Base-by-base conservation (phyloP, 2,888 invertebrate species). In the Nomada lathburiana region DNA sequence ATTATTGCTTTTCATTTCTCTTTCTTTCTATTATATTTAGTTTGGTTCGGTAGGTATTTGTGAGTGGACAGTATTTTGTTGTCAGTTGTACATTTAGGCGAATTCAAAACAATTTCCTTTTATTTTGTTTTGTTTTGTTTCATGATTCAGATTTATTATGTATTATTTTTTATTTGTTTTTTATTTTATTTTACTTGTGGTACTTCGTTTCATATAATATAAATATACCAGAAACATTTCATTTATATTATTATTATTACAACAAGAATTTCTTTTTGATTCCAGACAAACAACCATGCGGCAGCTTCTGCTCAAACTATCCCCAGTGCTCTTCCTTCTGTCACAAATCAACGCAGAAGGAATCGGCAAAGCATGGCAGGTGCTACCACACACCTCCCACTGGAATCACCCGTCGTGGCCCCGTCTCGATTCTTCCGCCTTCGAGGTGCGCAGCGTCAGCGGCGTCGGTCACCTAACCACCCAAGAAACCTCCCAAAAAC, bases 351-450 rank as follows among this genome's bases (percentile, higher is more conserved):
- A 68, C 13, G 89, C 91, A n/a, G 83, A 77, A 18, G 93, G 91
- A 23, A 67, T 91, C 13, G 91, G 92, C 2, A 88, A 88, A 63
- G 91, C 91, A n/a, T 92, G 92, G 93, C 90, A 92, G 13, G 87
- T 92, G 7, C 88, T 91, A 0, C 88, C 86, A 1, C 87, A 90
- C 44, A 70, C 84, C 18, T 59, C 86, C 7, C 82, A 89, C 1
- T 82, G 85, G n/a, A 72, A 75, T 18, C 84, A 86, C 55, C 81
- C 90, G 9, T 87, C 88, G 4, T 91, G 91, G 89, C 87, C 91
- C 2, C 90, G 91, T 23, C 75, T 88, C 23, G 91, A 91, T 42
- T 72, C 89, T 16, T 90, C 91, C 9, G 90, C 92, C 0, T 92
- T 93, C 65, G 90, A 93, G 47, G 76, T 92, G 20, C 91, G 91